Base-by-base conservation (phyloP, 2,113 vertebrate species). In the Echinops telfairi region DNA sequence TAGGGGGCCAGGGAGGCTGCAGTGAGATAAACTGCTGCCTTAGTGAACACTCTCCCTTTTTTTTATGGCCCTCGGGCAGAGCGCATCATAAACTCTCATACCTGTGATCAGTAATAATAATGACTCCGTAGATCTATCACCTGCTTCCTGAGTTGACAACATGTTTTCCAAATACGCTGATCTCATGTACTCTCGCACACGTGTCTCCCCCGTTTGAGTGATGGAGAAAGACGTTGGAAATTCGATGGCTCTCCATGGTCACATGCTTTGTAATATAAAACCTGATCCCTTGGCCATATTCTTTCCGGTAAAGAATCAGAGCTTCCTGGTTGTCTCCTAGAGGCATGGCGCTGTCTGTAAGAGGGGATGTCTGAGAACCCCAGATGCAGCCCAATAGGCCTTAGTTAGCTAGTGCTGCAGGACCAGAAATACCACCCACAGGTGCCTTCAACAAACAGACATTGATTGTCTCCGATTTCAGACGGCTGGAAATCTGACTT, bases 91-190 rank as follows among this genome's bases (percentile, higher is more conserved):
- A 27, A 25, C 22, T 27, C 25, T 27, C 25, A 27, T 29, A 66
- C 64, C 25, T 66, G 23, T 66, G 78, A 91, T 80, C 22, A 92
- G 70, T 85, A 88, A 73, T n/a, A 88, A 78, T 36, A 84, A 83
- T 76, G 85, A 93, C 31, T 4, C 40, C 47, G 89, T 91, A 64
- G 73, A 22, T 82, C 29, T 89, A 4, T 84, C 81, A 82, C 23
- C 75, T 5, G 77, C 27, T 83, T 78, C 3, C 1, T 89, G 89
- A 60, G 27, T 66, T 89, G 78, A 66, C 38, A 43, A 29, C 91
- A 31, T 89, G 6, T 86, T 95, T 93, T 88, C 38, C 15, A 87
- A 77, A 31, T 64, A n/a, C 17, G 62, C 25, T 76, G 47, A 20
- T 81, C 43, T 89, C 66, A 17, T 68, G 75, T 84, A 70, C 82